Evolutionary conservation across 92 coral and sea anemone species (phyloP).

Genomic region (Palythoa heliodiscus): DNA sequence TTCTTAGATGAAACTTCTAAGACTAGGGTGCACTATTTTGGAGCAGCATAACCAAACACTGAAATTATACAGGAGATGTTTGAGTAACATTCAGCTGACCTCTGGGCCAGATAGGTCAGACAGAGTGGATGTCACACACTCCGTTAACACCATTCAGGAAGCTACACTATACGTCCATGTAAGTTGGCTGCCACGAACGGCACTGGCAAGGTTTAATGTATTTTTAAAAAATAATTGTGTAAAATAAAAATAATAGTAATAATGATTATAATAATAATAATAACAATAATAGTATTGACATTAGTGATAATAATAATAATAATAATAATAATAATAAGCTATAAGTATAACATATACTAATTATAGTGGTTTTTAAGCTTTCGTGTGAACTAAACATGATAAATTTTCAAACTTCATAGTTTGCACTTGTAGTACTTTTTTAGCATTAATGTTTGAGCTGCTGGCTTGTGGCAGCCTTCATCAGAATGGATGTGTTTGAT

Average conservation of each 20-base stretch:
- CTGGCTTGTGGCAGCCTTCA: too few relatives aligned
- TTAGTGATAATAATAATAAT: background rate
- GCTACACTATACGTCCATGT: constrained; percentile 60
- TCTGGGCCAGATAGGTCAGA: background rate
- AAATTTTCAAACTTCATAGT: too few relatives aligned
- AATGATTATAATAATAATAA: background rate
- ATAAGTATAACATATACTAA: too few relatives aligned
- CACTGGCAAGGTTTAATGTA: background rate
- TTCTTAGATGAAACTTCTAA: background rate
- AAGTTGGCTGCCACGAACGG: constrained; percentile 15
- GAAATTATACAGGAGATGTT: background rate
- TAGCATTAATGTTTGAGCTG: too few relatives aligned
- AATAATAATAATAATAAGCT: background rate
- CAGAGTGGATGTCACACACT: background rate
- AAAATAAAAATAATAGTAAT: background rate
- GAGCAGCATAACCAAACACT: background rate
- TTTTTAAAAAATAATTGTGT: background rate
- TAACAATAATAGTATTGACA: background rate
- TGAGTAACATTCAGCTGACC: background rate
- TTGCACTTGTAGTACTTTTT: too few relatives aligned
- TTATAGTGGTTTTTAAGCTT: background rate
- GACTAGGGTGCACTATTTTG: background rate
- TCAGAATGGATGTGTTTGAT: too few relatives aligned
- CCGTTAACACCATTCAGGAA: constrained; percentile 8
- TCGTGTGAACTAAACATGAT: too few relatives aligned